Evolutionary conservation across 2,888 invertebrate species (phyloP).

Genomic region (Spodoptera littoralis): DNA sequence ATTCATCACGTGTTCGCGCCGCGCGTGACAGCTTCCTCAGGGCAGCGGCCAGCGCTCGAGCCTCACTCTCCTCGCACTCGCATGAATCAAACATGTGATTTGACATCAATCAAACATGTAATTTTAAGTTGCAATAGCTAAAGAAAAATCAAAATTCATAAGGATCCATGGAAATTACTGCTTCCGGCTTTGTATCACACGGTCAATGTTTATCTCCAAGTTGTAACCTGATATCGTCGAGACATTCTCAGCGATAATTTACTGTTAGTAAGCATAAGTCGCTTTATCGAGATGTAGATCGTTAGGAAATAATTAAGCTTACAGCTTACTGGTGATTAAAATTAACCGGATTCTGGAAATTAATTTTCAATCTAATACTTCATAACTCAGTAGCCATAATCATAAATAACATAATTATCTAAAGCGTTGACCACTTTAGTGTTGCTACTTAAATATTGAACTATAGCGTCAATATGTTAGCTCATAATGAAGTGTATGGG

Average conservation of each 20-base stretch:
- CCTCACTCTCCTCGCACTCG: constrained; percentile 18
- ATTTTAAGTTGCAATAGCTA: background rate
- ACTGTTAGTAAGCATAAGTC: constrained; percentile 41
- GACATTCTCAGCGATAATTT: constrained; percentile 33
- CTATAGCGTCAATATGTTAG: constrained; percentile 16
- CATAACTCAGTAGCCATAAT: constrained; percentile 34
- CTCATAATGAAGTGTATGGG: constrained; percentile 26
- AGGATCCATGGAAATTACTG: constrained; percentile 3
- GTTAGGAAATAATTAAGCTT: constrained; percentile 35
- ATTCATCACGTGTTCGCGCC: constrained; percentile 86
- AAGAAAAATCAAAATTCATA: background rate
- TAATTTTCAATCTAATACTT: constrained; percentile 32
- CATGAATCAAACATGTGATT: constrained; percentile 22
- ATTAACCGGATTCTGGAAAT: constrained; percentile 43
- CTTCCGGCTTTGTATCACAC: constrained; percentile 21
- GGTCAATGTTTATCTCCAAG: constrained; percentile 12
- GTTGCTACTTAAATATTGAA: constrained; percentile 2
- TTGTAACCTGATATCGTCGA: constrained; percentile 40
- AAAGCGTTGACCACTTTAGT: constrained; percentile 28
- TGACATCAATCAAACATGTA: constrained; percentile 6
- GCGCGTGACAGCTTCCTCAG: constrained; percentile 87
- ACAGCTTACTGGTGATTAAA: constrained; percentile 37
- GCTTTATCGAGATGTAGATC: constrained; percentile 41
- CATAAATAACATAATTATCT: constrained; percentile 53
- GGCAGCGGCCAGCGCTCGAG: constrained; percentile 58